phyloP scores from a whole-genome alignment of 2,113 vertebrate genomes.

The Erythrolamprus reginae region DNA sequence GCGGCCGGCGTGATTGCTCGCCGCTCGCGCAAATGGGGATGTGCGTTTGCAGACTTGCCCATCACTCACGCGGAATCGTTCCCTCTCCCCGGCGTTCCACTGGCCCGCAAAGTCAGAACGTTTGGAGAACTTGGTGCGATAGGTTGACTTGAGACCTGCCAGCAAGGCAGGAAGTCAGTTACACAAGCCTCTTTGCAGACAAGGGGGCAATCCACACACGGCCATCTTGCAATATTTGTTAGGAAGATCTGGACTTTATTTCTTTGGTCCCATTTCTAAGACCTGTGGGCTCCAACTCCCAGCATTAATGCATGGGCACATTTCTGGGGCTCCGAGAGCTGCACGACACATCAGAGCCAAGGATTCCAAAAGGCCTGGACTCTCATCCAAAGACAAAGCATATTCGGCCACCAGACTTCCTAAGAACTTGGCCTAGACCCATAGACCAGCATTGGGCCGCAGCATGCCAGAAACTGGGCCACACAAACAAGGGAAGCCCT shows the following conservation, averaged over 20 bases:
- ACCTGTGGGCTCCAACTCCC: not conserved
- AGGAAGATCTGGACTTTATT: not conserved
- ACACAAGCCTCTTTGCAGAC: not conserved
- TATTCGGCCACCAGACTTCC: not conserved
- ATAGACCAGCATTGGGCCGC: too few relatives aligned
- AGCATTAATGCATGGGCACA: not conserved
- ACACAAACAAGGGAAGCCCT: too few relatives aligned
- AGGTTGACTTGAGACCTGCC: not conserved
- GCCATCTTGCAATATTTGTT: not conserved
- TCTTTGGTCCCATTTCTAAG: not conserved
- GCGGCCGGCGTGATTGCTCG: too few relatives aligned
- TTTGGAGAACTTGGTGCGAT: not conserved
- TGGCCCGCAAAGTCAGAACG: not conserved
- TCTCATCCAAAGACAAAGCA: not conserved
- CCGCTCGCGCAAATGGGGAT: not conserved
- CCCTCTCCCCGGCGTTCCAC: not conserved
- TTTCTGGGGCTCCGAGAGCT: not conserved
- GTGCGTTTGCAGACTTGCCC: accelerated
- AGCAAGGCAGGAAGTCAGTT: not conserved
- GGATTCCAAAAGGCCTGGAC: not conserved
- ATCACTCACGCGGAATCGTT: not conserved
- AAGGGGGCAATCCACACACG: not conserved
- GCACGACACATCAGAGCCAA: not conserved
- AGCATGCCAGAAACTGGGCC: too few relatives aligned
- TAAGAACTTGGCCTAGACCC: not conserved